phyloP scores from a whole-genome alignment of 2,797 vertebrate species.

The Ataeniobius toweri region DNA sequence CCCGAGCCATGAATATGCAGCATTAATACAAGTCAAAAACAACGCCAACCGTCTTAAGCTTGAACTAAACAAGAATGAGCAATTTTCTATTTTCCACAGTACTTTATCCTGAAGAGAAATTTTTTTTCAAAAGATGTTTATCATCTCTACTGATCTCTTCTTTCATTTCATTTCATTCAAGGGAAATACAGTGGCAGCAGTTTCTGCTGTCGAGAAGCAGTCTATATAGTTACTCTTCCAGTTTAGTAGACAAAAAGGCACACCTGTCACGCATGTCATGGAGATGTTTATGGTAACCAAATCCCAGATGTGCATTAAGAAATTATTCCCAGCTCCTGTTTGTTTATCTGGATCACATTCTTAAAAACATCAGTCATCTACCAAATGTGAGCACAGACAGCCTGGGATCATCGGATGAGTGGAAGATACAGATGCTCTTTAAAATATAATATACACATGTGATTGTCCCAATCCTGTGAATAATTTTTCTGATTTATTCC shows the following conservation, averaged over 20 bases:
- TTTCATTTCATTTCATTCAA: conserved; percentile 12
- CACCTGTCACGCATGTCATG: conserved; percentile 15
- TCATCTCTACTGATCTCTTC: conserved; percentile 16
- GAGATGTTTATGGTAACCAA: conserved; percentile 27
- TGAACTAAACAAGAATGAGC: conserved; percentile 8
- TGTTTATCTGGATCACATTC: conserved; percentile 45
- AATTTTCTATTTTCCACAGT: conserved; percentile 17
- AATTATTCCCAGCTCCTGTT: conserved; percentile 53
- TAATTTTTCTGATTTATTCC: conserved; percentile 25
- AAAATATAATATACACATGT: conserved; percentile 30
- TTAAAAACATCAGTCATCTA: conserved; percentile 51
- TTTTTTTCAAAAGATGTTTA: conserved; percentile 17
- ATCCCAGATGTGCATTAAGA: conserved; percentile 54
- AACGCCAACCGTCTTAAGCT: background rate
- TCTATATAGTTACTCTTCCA: conserved; percentile 33
- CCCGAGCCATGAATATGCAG: conserved; percentile 16
- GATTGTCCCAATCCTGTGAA: conserved; percentile 12
- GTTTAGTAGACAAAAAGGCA: conserved; percentile 40
- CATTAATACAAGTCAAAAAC: conserved; percentile 5
- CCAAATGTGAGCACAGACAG: conserved; percentile 52
- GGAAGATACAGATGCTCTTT: conserved; percentile 19
- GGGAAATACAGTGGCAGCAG: conserved; percentile 7
- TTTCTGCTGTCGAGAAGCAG: conserved; percentile 6
- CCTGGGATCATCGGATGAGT: conserved; percentile 44
- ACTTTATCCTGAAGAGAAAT: conserved; percentile 13